Conservation (phyloP, 2,888 invertebrate genomes). For the Oligia fasciuncula region DNA sequence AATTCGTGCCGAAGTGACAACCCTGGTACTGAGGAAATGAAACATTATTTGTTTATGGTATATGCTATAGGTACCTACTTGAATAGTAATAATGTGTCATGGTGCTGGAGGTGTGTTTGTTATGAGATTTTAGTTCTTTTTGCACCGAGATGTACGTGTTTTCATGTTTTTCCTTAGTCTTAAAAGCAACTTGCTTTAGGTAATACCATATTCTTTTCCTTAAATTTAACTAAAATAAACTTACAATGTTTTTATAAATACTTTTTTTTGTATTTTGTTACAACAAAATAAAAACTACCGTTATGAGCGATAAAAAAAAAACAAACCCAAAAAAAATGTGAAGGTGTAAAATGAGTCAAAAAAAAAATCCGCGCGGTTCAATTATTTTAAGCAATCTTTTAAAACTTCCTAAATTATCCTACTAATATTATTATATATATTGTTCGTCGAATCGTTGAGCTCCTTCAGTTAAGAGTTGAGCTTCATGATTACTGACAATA, state of each 20-base stretch:
- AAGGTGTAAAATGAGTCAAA: no score
- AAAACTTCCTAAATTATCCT: neutral
- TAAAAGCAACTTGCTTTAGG: neutral
- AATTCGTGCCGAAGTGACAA: slow-evolving; percentile 45
- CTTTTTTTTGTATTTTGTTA: no score
- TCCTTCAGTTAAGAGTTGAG: neutral
- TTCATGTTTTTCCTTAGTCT: neutral
- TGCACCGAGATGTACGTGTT: neutral
- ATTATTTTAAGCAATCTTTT: neutral
- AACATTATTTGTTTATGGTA: slow-evolving; percentile 47
- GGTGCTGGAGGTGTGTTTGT: neutral
- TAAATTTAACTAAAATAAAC: no score
- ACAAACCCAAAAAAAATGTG: neutral
- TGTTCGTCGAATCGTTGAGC: neutral
- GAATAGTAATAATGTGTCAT: slow-evolving; percentile 20
- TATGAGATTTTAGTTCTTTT: slow-evolving; percentile 19
- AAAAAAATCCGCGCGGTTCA: neutral
- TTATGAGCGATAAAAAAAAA: neutral
- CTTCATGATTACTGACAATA: neutral
- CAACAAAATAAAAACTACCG: no score
- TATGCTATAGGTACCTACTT: slow-evolving; percentile 10
- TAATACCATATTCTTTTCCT: neutral
- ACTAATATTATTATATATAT: no score
- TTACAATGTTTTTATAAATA: no score
- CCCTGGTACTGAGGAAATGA: slow-evolving; percentile 40